A percentile compares a stretch with the other conserved stretches of the same genome.
phyloP scores from a whole-genome alignment of 2,113 vertebrate genomes.

The Orthochromis indermauri region DNA sequence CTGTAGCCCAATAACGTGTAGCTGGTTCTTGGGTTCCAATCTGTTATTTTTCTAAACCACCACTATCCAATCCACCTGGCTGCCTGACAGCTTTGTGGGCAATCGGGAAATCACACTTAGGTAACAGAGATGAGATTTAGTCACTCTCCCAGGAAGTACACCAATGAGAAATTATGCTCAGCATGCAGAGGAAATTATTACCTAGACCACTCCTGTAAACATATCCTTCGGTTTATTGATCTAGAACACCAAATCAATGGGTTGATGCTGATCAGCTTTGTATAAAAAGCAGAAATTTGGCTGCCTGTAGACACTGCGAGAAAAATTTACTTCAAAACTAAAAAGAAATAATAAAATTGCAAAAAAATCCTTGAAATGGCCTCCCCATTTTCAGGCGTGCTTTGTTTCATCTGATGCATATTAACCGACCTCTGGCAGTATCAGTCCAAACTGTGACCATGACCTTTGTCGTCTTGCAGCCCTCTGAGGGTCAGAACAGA shows the following conservation, averaged over 20 bases:
- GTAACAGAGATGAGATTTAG: neutral
- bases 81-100: neutral
- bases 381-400: neutral
- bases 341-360: neutral
- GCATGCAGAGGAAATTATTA: neutral
- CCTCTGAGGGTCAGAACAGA: conserved; percentile 30
- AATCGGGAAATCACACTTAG: neutral
- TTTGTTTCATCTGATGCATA: neutral
- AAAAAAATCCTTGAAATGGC: neutral
- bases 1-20: neutral
- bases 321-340: neutral
- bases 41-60: neutral
- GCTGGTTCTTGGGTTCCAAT: neutral
- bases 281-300: neutral
- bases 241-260: neutral
- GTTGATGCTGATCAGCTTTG: neutral
- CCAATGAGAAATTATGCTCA: neutral
- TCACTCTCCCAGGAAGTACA: neutral
- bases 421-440: conserved; percentile 51
- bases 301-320: neutral
- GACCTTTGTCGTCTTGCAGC: conserved; percentile 30
- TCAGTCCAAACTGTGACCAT: conserved; percentile 40
- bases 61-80: neutral
- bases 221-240: neutral
- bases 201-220: neutral